phyloP scores from a whole-genome alignment of 1,140 invertebrate species.

The Bilobella aurantiaca region DNA sequence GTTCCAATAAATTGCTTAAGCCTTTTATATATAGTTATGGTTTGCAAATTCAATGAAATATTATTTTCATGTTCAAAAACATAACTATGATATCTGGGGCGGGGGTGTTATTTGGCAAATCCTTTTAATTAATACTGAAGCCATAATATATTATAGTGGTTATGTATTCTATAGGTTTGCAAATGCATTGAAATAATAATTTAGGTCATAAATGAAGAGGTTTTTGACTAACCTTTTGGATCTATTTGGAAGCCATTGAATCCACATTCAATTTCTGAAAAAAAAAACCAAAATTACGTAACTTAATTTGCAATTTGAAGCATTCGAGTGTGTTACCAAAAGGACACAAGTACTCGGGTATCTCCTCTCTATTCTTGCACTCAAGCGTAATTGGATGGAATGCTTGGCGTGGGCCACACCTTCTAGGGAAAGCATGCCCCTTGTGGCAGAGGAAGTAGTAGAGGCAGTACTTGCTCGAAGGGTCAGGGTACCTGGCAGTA shows the following conservation, averaged over 20 bases:
- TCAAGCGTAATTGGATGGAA: conserved; percentile 25
- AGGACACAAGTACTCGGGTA: conserved; percentile 25
- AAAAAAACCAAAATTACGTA: background rate
- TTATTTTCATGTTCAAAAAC: too few species aligned
- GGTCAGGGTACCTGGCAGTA: conserved; percentile 16
- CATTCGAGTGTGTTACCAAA: conserved; percentile 13
- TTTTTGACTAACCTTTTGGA: conserved; percentile 12
- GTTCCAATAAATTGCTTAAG: background rate
- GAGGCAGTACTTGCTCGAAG: conserved; percentile 15
- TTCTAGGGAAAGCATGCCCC: conserved; percentile 17
- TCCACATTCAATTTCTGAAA: conserved; percentile 24
- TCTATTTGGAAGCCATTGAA: conserved; percentile 20
- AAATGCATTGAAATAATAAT: background rate
- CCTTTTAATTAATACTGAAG: too few species aligned
- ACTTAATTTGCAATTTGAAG: background rate
- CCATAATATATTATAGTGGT: background rate
- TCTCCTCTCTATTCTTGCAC: conserved; percentile 15
- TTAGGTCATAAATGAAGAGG: background rate
- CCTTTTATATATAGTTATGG: background rate
- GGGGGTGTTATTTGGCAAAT: too few species aligned
- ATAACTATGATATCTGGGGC: too few species aligned
- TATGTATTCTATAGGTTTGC: background rate
- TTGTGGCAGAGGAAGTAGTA: conserved; percentile 30
- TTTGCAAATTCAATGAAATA: background rate
- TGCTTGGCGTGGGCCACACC: conserved; percentile 15